phyloP scores from a whole-genome alignment of 2,113 vertebrate species.

The Cavia aperea region DNA sequence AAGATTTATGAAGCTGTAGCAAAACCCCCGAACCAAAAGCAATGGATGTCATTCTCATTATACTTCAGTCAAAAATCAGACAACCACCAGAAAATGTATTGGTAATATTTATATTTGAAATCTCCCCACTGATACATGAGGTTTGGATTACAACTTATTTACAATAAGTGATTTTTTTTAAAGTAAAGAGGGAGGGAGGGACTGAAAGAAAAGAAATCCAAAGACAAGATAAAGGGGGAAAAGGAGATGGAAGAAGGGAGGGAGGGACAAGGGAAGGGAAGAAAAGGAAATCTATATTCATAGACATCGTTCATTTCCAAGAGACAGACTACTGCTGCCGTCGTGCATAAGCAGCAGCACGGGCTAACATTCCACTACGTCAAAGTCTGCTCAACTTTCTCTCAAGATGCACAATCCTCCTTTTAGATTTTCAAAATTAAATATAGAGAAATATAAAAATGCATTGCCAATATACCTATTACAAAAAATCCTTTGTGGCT shows the following conservation, averaged over 20 bases:
- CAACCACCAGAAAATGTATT: conserved; percentile 74
- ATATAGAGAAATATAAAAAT: conserved; percentile 70
- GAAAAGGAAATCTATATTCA: conserved; percentile 66
- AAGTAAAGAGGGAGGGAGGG: not conserved
- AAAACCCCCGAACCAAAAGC: conserved; percentile 72
- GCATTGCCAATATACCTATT: conserved; percentile 54
- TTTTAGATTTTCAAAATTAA: conserved; percentile 61
- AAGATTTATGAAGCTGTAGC: conserved; percentile 69
- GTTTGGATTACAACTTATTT: conserved; percentile 79
- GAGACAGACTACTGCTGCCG: conserved; percentile 42
- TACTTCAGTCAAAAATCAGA: conserved; percentile 76
- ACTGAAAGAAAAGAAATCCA: not conserved
- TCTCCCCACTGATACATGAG: conserved; percentile 74
- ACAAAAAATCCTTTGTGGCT: conserved; percentile 66
- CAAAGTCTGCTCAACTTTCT: conserved; percentile 56
- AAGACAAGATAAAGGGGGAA: not conserved
- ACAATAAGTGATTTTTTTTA: conserved; percentile 69
- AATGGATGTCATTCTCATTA: conserved; percentile 71
- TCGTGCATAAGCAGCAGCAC: conserved; percentile 66
- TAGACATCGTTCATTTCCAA: conserved; percentile 62
- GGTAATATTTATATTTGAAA: conserved; percentile 81
- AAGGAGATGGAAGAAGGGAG: fast-evolving
- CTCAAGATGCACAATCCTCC: conserved; percentile 54
- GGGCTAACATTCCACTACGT: conserved; percentile 46
- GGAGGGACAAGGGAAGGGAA: too few species aligned